Base-by-base conservation (phyloP, 2,888 invertebrate species). In the Clunio marinus region DNA sequence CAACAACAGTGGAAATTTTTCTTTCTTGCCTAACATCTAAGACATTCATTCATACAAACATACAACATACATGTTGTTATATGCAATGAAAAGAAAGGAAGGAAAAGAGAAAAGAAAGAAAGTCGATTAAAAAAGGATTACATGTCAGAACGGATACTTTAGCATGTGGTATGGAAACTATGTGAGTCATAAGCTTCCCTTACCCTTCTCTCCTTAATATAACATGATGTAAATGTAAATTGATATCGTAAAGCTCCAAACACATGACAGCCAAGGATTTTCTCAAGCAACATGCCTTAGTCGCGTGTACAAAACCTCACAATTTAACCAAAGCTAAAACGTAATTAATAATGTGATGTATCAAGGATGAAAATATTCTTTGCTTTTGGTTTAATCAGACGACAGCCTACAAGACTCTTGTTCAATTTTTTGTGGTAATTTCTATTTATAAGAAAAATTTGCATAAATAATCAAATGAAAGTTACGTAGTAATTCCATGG, bases 301-400 rank as follows among this genome's bases (percentile, higher is more conserved):
- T 15, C 4, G 5, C 45, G 45, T 45, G 45, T 45, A 45, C 5
- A 15, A 4, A 15, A 45, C 35, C 7, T 8, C 58, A 27, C 15
- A 58, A n/a, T 22, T 57, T 1, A 35, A 35, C 28, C 59, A 13
- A 32, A n/a, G 24, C n/a, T 37, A 2, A 37, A 51, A 35, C 22
- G 62, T 37, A 62, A 62, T 62, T 62, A 62, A 62, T 41, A 41
- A 37, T 24, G 37, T 37, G 37, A 62, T 62, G 41, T 22, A 62
- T 62, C 62, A 62, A 62, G 62, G 41, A 62, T 62, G 62, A 27
- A 62, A 17, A 41, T 41, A 41, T 15, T 3, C 41, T 41, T 28
- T 59, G 28, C 17, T 59, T 15, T 28, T n/a, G 32, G 15, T n/a
- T 3, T 13, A 51, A 51, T 51, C 51, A 51, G 51, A 51, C 51